These are phyloP conservation scores for Odontamblyopus rebecca DNA, from an alignment of 2,797 vertebrate genomes.

Conservation along the genomic window DNA sequence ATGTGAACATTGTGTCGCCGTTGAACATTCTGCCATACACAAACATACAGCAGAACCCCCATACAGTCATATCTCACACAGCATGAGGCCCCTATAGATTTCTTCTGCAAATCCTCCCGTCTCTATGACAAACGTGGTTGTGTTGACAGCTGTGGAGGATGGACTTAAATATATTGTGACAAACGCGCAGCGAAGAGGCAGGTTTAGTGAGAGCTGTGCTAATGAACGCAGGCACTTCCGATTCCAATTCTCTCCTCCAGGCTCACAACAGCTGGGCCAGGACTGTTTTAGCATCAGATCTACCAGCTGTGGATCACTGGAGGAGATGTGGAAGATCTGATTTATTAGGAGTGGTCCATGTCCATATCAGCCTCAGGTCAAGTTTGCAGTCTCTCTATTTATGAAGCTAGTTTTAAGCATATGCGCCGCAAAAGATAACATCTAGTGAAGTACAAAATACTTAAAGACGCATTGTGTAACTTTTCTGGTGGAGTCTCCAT, in stretches of 20 bases:
- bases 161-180: slow-evolving; percentile 70
- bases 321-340: slow-evolving; percentile 47
- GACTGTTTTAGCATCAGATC: slow-evolving; percentile 30
- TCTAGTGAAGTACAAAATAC: no score
- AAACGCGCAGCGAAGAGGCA: slow-evolving; percentile 67
- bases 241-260: slow-evolving; percentile 44
- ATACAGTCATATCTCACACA: slow-evolving; percentile 51
- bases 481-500: no score
- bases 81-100: slow-evolving; percentile 47
- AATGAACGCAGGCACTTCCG: slow-evolving; percentile 70
- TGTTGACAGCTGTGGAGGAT: slow-evolving; percentile 69
- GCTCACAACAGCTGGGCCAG: slow-evolving; percentile 32
- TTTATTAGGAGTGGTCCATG: slow-evolving; percentile 33
- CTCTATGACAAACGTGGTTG: slow-evolving; percentile 60
- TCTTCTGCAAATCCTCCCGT: slow-evolving; percentile 68
- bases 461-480: no score
- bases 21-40: no score
- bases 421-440: no score
- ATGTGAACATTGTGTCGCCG: no score
- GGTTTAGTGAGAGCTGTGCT: slow-evolving; percentile 77
- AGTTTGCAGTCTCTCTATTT: not conserved
- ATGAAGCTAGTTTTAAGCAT: no score
- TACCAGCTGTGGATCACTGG: slow-evolving; percentile 32
- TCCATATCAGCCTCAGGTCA: not conserved
- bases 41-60: no score